Conservation (phyloP, 2,888 invertebrate species). For the Peribatodes rhomboidaria region DNA sequence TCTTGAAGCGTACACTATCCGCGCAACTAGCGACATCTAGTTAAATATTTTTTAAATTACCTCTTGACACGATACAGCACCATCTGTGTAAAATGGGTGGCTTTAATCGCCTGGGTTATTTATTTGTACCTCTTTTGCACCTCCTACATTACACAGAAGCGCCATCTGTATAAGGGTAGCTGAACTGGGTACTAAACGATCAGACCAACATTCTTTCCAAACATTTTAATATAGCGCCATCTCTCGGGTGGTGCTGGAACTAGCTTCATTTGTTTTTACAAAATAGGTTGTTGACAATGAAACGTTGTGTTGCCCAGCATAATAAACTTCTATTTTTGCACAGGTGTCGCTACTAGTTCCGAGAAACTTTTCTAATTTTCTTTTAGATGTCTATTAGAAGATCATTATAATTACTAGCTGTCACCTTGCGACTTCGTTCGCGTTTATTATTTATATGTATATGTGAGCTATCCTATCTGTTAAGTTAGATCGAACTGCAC, state of each 20-base stretch:
- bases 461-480: too few species aligned
- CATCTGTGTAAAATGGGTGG: slow-evolving; percentile 32
- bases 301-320: background rate
- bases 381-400: too few species aligned
- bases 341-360: background rate
- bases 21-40: slow-evolving; percentile 1
- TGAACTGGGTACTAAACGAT: too few species aligned
- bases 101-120: background rate
- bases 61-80: slow-evolving; percentile 3
- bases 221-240: slow-evolving; percentile 17
- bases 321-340: background rate
- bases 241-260: slow-evolving; percentile 15
- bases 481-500: too few species aligned
- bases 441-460: too few species aligned
- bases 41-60: background rate
- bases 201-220: background rate
- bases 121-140: background rate
- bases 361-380: background rate
- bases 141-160: background rate
- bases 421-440: too few species aligned
- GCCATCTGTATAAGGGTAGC: slow-evolving; percentile 20
- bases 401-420: too few species aligned
- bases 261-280: background rate
- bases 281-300: background rate
- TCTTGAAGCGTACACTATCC: too few species aligned